Evolutionary conservation across 2,797 vertebrate genomes (phyloP).

Genomic region (Chromobotia macracanthus): DNA sequence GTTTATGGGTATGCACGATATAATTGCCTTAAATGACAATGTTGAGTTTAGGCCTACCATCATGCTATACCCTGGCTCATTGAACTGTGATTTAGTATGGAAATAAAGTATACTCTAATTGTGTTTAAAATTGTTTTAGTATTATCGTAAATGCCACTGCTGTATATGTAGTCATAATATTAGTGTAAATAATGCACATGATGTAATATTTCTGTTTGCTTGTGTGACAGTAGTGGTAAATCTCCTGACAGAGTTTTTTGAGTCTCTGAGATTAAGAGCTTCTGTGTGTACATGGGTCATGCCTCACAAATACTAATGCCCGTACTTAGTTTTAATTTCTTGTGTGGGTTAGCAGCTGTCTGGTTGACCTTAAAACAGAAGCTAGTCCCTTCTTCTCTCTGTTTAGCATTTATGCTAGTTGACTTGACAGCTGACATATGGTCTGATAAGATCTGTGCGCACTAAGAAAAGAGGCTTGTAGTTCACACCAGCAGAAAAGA

Average conservation of each 20-base stretch:
- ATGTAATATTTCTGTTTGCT: conserved; percentile 47
- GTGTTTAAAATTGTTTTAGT: conserved; percentile 52
- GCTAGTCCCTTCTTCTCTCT: background rate
- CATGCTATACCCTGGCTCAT: background rate
- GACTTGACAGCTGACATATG: background rate
- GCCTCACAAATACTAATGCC: conserved; percentile 32
- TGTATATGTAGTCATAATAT: conserved; percentile 50
- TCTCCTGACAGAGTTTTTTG: conserved; percentile 42
- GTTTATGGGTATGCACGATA: conserved; percentile 15
- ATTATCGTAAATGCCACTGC: conserved; percentile 41
- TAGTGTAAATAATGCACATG: conserved; percentile 50
- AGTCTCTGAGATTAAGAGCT: background rate
- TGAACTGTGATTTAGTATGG: conserved; percentile 41
- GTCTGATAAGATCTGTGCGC: background rate
- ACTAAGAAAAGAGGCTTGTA: background rate
- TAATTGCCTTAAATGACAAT: conserved; percentile 7
- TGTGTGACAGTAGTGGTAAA: conserved; percentile 46
- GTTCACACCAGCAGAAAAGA: background rate
- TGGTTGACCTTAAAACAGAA: conserved; percentile 3
- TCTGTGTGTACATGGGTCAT: background rate
- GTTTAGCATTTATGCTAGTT: background rate
- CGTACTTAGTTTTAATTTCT: conserved; percentile 55
- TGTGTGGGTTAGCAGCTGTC: conserved; percentile 38
- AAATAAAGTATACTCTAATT: conserved; percentile 41
- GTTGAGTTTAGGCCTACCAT: conserved; percentile 2